Base-by-base conservation (phyloP, 30 jellyfish, hydroid and myxozoan species). In the Rhopilema esculentum region DNA sequence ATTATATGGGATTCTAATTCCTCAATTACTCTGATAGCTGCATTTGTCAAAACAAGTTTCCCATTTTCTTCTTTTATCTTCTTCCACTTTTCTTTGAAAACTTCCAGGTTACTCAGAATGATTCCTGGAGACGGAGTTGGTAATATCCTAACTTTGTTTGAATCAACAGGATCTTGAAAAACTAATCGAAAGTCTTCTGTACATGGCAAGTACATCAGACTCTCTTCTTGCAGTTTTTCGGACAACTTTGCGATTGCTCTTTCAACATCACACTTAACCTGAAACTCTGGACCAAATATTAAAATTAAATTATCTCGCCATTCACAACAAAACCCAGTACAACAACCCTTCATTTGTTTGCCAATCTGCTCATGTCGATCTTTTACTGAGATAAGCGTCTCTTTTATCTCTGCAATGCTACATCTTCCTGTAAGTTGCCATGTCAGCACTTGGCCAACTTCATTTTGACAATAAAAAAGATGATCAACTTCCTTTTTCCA, bases 121-220 rank as follows among this genome's bases (percentile, higher is more conserved):
- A 79, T 80, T 52, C 70, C 61, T 53, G 96, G 97, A 26, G 79
- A 92, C 32, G 98, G 91, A 9, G 97, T 93, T 49, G 93, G 88
- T 23, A 88, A 72, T 16, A 75, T 93, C 27, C 97, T 79, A 8
- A 83, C 91, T 52, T 93, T 96, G 31, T 83, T 82, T 17, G 89
- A 31, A 62, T 93, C 98, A 68, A 81, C 90, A 7, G 98, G 93
- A 30, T 88, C 98, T 30, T 97, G 96, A 75, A 94, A 94, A 49
- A 89, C 97, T 57, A 88, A 76, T 52, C 86, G 72, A 30, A 94
- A 85, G 33, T 94, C 97, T 29, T 94, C 91, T 25, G 83, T 57
- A 62, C 98, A 94, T 8, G 95, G 91, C 62, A 49, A 30, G 51
- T 29, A 88, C 89, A 84, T 80, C 28, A 83, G 27, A 65, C 89